Conservation (phyloP, 2,113 vertebrate genomes). For the Limnothrissa miodon region DNA sequence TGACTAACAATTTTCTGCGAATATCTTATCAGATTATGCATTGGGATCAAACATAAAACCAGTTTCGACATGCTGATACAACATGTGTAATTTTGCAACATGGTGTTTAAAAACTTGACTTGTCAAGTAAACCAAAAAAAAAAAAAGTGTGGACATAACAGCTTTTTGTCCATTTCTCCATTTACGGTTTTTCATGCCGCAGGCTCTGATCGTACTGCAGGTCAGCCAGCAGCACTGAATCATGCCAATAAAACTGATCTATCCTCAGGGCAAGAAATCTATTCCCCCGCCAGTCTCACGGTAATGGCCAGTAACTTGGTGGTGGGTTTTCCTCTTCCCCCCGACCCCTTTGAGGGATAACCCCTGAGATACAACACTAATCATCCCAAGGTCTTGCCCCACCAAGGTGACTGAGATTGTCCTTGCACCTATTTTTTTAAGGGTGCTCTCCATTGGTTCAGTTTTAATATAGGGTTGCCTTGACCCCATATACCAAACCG, state of each 20-base stretch:
- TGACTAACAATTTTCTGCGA: no score
- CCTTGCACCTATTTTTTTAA: not conserved
- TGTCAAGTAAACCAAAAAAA: not conserved
- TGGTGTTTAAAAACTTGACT: not conserved
- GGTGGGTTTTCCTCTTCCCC: not conserved
- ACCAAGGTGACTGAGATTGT: not conserved
- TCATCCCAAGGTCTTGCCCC: not conserved
- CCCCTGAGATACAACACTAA: not conserved
- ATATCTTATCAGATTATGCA: no score
- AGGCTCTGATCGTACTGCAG: no score
- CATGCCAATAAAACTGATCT: not conserved
- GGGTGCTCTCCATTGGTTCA: constrained; percentile 25
- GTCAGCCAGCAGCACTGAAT: not conserved
- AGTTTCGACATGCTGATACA: not conserved
- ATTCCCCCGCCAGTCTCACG: not conserved
- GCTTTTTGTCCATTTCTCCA: not conserved
- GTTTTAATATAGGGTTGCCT: constrained; percentile 29
- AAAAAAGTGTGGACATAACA: not conserved
- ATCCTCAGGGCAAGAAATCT: not conserved
- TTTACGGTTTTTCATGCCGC: no score
- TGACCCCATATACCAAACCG: constrained; percentile 41
- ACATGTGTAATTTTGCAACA: not conserved
- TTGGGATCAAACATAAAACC: no score
- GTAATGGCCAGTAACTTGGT: not conserved
- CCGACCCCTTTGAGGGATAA: not conserved